A percentile compares a stretch with the other conserved stretches of the same genome.
Evolutionary conservation across 2,888 invertebrate species (phyloP).

Genomic region (Protodeltote pygarga): DNA sequence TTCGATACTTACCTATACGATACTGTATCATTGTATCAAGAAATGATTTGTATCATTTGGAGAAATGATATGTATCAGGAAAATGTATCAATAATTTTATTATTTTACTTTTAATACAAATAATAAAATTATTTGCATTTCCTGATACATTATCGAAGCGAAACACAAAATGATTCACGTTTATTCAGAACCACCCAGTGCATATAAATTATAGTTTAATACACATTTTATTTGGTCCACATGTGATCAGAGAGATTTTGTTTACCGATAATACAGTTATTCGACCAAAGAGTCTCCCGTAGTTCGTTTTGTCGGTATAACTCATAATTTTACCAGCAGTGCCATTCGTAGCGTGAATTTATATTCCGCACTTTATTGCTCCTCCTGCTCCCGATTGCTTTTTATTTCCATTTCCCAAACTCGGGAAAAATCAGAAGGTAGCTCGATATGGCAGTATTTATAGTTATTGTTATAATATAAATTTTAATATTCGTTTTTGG

Average conservation of each 20-base stretch:
- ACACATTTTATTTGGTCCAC: constrained; percentile 8
- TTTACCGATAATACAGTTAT: constrained; percentile 29
- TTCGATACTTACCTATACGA: too few relatives aligned
- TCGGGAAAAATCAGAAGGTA: constrained; percentile 3
- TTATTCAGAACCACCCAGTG: background rate
- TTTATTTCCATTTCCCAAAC: constrained; percentile 28
- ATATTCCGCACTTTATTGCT: constrained; percentile 39
- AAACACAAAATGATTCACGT: constrained; percentile 4
- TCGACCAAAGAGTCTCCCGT: constrained; percentile 14
- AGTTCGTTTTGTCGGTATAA: constrained; percentile 28
- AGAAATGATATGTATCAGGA: too few relatives aligned
- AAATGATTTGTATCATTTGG: too few relatives aligned
- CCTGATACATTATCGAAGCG: background rate
- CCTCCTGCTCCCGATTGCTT: constrained; percentile 11
- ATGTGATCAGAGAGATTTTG: constrained; percentile 4
- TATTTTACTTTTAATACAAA: too few relatives aligned
- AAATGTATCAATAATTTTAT: too few relatives aligned
- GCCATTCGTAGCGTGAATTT: constrained; percentile 39
- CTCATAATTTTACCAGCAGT: constrained; percentile 36
- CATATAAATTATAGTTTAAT: constrained; percentile 7
- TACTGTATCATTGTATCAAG: too few relatives aligned
- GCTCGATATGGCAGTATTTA: background rate
- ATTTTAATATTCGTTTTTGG: constrained; percentile 13
- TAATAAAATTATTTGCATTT: background rate
- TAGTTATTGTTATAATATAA: constrained; percentile 4